Conservation (phyloP, 2,888 invertebrate species). For the Xestia ashworthii region DNA sequence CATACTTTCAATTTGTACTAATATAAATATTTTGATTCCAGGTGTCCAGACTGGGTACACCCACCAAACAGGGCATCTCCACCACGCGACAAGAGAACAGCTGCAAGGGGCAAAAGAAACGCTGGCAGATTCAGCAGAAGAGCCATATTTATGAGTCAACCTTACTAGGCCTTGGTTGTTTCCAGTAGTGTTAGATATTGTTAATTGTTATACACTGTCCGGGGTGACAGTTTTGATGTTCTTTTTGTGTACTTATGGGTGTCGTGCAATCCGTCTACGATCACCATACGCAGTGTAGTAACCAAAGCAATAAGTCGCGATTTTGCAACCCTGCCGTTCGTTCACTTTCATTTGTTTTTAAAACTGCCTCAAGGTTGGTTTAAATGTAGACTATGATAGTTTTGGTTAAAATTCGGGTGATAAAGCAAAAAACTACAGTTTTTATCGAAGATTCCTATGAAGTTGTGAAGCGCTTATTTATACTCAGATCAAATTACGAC, state of each 20-base stretch:
- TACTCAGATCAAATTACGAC: not conserved
- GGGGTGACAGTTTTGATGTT: slow-evolving; percentile 1
- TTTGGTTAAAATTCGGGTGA: not conserved
- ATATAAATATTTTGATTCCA: slow-evolving; percentile 65
- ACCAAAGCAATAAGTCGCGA: not conserved
- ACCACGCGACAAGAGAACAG: slow-evolving; percentile 79
- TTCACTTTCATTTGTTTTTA: not conserved
- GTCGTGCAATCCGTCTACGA: not conserved
- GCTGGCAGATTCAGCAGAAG: slow-evolving; percentile 54
- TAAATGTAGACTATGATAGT: too few relatives aligned
- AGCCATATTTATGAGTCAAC: slow-evolving; percentile 25
- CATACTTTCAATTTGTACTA: not conserved
- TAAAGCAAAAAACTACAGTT: not conserved
- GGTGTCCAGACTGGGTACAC: slow-evolving; percentile 85
- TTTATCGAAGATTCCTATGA: not conserved
- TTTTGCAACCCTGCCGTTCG: not conserved
- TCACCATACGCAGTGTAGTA: too few relatives aligned
- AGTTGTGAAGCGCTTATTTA: not conserved
- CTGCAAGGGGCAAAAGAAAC: slow-evolving; percentile 62
- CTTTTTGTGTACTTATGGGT: slow-evolving; percentile 18
- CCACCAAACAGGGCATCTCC: slow-evolving; percentile 79
- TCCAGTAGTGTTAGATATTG: slow-evolving; percentile 24
- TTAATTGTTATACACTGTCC: slow-evolving; percentile 28
- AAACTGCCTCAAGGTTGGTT: not conserved
- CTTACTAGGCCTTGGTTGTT: slow-evolving; percentile 35